These are phyloP conservation scores for Nasonia oneida DNA, from an alignment of 2,888 invertebrate species.

Conservation along the genomic window DNA sequence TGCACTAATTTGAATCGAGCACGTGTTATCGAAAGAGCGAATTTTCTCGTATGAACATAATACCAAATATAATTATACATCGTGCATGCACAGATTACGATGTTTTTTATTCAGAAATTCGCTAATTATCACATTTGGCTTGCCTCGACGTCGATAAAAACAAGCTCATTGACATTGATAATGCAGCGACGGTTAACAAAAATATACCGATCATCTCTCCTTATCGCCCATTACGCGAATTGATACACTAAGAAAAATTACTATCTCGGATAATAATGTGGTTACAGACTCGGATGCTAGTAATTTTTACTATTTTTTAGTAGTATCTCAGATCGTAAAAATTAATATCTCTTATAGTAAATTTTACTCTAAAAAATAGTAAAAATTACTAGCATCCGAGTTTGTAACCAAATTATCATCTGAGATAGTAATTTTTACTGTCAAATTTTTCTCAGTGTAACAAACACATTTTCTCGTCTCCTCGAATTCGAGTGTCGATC, in stretches of 20 bases:
- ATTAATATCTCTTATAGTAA: too few relatives aligned
- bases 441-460: not conserved
- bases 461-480: not conserved
- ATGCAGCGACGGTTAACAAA: not conserved
- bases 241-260: too few relatives aligned
- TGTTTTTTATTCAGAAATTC: not conserved
- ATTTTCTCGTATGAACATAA: not conserved
- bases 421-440: too few relatives aligned
- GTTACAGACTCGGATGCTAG: too few relatives aligned
- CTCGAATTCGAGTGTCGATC: not conserved
- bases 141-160: not conserved
- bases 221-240: constrained; percentile 13
- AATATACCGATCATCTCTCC: not conserved
- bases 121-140: not conserved
- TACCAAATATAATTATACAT: not conserved
- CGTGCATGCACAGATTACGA: not conserved
- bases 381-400: too few relatives aligned
- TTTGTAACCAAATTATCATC: too few relatives aligned
- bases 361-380: too few relatives aligned
- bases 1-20: too few relatives aligned
- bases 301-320: too few relatives aligned
- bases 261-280: too few relatives aligned
- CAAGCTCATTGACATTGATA: not conserved
- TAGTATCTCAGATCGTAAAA: too few relatives aligned
- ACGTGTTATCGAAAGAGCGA: not conserved